A percentile compares a stretch with the other conserved stretches of the same genome.
Conservation (phyloP, 2,888 invertebrate genomes). For the Eugnorisma glareosa region DNA sequence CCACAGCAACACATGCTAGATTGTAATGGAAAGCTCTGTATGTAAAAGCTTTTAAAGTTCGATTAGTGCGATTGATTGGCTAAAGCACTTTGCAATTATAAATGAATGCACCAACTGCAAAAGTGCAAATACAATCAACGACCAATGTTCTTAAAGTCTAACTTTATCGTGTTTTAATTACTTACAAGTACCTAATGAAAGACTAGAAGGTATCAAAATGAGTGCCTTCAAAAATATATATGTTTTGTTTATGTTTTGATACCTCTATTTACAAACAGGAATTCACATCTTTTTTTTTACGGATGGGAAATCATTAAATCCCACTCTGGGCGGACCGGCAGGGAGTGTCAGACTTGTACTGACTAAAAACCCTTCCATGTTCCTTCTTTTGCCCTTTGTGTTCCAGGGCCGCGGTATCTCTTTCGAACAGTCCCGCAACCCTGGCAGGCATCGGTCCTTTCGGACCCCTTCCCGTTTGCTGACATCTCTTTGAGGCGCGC, state of each 20-base stretch:
- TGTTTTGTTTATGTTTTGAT: background rate
- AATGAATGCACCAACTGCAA: conserved; percentile 38
- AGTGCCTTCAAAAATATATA: background rate
- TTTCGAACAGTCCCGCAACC: too few relatives aligned
- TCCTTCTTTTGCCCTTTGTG: too few relatives aligned
- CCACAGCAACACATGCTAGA: background rate
- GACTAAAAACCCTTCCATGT: too few relatives aligned
- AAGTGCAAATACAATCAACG: conserved; percentile 25
- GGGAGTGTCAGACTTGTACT: too few relatives aligned
- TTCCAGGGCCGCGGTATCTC: too few relatives aligned
- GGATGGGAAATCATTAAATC: too few relatives aligned
- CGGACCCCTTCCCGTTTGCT: too few relatives aligned
- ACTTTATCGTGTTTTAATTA: conserved; percentile 16
- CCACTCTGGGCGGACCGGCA: too few relatives aligned
- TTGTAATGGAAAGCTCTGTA: conserved; percentile 20
- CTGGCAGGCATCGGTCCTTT: too few relatives aligned
- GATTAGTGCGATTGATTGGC: conserved; percentile 47
- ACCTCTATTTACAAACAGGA: background rate
- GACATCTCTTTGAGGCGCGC: too few relatives aligned
- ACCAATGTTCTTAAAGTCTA: conserved; percentile 4
- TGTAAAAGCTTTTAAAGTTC: conserved; percentile 40
- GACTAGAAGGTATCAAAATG: background rate
- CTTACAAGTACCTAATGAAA: background rate
- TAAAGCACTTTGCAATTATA: conserved; percentile 44
- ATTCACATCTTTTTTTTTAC: background rate